A percentile compares a stretch with the other conserved stretches of the same genome.
Conservation (phyloP, 2,113 vertebrate genomes). For the Ictalurus punctatus region DNA sequence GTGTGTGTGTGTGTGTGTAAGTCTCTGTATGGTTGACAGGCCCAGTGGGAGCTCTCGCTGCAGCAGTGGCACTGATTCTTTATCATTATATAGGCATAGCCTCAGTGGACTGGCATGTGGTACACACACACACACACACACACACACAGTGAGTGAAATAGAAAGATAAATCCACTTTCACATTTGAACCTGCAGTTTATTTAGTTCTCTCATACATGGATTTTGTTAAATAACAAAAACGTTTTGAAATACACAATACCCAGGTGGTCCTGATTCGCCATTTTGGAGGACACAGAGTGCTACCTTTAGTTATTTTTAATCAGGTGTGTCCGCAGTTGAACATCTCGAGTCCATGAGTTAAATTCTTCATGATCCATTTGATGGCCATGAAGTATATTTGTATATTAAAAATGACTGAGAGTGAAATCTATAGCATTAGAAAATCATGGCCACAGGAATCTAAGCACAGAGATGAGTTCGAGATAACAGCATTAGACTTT, state of each 20-base stretch:
- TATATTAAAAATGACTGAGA: background rate
- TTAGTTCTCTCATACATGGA: background rate
- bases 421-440: background rate
- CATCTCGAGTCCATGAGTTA: background rate
- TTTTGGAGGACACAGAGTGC: background rate
- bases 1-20: constrained; percentile 17
- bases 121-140: background rate
- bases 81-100: constrained; percentile 8
- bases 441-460: background rate
- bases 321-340: background rate
- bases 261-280: background rate
- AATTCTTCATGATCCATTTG: background rate
- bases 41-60: constrained; percentile 12
- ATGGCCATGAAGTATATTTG: background rate
- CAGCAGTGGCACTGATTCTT: background rate
- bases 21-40: constrained; percentile 22
- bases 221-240: too few species aligned
- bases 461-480: background rate
- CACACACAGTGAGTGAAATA: background rate
- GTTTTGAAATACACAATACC: too few species aligned
- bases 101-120: background rate
- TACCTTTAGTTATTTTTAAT: background rate
- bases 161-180: background rate
- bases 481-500: background rate
- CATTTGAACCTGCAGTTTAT: background rate